Evolutionary conservation across 2,888 invertebrate species (phyloP).

Genomic region (Plagodis dolabraria): DNA sequence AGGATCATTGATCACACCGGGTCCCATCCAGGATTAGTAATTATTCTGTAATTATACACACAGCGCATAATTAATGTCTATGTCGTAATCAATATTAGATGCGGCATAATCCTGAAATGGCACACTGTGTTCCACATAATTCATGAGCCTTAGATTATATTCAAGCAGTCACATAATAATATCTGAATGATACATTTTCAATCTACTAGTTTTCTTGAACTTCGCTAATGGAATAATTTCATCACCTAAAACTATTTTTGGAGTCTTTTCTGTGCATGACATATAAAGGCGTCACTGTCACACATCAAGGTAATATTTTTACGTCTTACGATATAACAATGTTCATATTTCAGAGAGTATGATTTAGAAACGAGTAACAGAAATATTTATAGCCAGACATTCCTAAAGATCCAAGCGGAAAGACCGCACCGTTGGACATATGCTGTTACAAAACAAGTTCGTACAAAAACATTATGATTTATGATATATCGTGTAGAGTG

Average conservation of each 20-base stretch:
- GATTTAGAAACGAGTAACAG: constrained; percentile 7
- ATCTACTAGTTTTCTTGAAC: constrained; percentile 4
- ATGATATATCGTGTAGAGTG: constrained; percentile 26
- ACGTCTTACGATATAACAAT: constrained; percentile 1
- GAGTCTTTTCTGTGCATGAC: constrained; percentile 14
- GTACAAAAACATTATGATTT: constrained; percentile 32
- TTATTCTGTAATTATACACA: constrained; percentile 42
- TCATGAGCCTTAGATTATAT: constrained; percentile 23
- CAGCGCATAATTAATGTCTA: constrained; percentile 39
- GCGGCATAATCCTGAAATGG: constrained; percentile 40
- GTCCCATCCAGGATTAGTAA: constrained; percentile 36
- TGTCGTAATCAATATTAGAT: constrained; percentile 33
- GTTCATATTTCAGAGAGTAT: constrained; percentile 13
- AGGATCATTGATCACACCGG: constrained; percentile 44
- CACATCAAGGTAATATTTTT: constrained; percentile 4
- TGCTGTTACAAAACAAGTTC: constrained; percentile 21
- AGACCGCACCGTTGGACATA: constrained; percentile 13
- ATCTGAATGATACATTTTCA: too few species aligned
- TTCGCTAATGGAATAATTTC: constrained; percentile 14
- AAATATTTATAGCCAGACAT: constrained; percentile 16
- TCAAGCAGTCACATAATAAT: background rate
- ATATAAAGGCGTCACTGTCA: constrained; percentile 8
- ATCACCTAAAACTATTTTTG: constrained; percentile 16
- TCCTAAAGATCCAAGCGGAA: constrained; percentile 15
- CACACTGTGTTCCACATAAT: constrained; percentile 40